phyloP scores from a whole-genome alignment of 2,113 vertebrate genomes.

The Toxostoma redivivum region DNA sequence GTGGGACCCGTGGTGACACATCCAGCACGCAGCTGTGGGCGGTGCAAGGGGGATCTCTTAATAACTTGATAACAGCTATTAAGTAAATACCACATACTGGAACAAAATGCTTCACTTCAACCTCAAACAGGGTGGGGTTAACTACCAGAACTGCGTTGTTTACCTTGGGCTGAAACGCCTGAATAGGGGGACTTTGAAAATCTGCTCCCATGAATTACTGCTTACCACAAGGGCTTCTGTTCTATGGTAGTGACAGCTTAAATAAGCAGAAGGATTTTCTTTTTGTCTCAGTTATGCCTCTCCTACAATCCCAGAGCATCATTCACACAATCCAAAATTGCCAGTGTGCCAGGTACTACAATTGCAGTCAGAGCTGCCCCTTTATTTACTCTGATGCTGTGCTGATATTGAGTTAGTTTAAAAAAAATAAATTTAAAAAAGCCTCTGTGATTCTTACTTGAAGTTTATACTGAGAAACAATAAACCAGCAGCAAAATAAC shows the following conservation, averaged over 20 bases:
- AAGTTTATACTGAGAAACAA: not conserved
- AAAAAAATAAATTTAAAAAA: not conserved
- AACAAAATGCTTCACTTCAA: not conserved
- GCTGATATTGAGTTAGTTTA: not conserved
- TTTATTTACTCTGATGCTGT: not conserved
- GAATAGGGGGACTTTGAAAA: not conserved
- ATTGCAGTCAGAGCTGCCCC: not conserved
- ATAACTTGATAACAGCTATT: constrained; percentile 43
- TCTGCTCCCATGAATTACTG: not conserved
- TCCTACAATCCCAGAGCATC: not conserved
- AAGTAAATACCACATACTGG: constrained; percentile 11
- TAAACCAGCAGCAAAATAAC: not conserved
- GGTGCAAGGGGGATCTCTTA: not conserved
- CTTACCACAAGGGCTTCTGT: not conserved
- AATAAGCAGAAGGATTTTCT: constrained; percentile 19
- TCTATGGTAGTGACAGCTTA: not conserved
- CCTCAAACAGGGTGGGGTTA: constrained; percentile 32
- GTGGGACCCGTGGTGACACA: not conserved
- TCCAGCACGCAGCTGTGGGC: not conserved
- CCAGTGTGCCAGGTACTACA: not conserved
- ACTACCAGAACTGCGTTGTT: constrained; percentile 8
- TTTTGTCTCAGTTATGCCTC: not conserved
- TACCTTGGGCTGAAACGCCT: not conserved
- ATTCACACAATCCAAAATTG: constrained; percentile 5
- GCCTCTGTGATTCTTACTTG: not conserved